These are phyloP conservation scores for Rhynchonycteris naso DNA, from an alignment of 2,797 vertebrate species.

Conservation along the genomic window DNA sequence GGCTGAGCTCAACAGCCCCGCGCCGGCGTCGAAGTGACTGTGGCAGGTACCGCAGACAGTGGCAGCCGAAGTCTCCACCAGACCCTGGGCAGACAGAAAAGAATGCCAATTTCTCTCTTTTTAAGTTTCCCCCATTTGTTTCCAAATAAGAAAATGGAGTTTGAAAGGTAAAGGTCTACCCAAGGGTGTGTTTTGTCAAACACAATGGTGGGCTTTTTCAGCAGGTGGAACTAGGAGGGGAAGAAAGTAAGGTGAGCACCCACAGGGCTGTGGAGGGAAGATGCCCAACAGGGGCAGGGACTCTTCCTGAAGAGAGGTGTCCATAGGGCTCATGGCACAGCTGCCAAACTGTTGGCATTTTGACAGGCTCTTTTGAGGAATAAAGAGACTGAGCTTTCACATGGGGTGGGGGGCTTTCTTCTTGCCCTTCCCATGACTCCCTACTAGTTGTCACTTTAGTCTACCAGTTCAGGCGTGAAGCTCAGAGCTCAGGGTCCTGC, in stretches of 20 bases:
- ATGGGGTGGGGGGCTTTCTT: background rate
- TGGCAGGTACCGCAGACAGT: background rate
- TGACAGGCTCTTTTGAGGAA: background rate
- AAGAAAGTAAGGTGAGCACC: background rate
- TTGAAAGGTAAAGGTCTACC: background rate
- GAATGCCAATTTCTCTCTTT: background rate
- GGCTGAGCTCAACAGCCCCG: background rate
- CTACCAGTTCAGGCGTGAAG: background rate
- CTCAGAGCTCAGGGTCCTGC: background rate
- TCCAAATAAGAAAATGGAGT: conserved; percentile 6
- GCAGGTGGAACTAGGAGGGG: background rate
- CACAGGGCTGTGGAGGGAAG: background rate
- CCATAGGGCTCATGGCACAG: background rate
- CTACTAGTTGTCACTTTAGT: background rate
- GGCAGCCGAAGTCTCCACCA: background rate
- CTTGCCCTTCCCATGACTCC: background rate
- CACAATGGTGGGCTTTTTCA: background rate
- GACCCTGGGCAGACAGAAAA: background rate
- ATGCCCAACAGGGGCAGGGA: background rate
- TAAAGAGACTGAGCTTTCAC: background rate
- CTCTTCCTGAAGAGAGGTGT: background rate
- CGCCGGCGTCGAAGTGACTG: background rate
- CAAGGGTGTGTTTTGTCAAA: background rate
- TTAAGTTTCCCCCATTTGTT: background rate
- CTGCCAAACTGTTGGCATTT: background rate